These are phyloP conservation scores for Galaxias olidus DNA, from an alignment of 2,797 vertebrate species.

Conservation along the genomic window DNA sequence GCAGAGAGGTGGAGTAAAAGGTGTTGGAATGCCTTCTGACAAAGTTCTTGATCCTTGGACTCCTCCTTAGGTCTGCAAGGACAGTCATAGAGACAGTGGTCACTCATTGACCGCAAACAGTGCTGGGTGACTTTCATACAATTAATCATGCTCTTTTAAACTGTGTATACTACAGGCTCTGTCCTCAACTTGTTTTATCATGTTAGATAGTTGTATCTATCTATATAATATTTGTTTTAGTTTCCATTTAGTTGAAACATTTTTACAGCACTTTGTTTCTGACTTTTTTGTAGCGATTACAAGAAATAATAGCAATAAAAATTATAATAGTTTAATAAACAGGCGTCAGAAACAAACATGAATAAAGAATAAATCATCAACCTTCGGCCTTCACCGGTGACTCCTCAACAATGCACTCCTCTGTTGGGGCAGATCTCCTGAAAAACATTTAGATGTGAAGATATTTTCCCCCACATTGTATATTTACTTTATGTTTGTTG, in stretches of 20 bases:
- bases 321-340: too few species aligned
- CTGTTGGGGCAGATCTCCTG: conserved; percentile 81
- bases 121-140: too few species aligned
- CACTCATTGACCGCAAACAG: too few species aligned
- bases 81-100: background rate
- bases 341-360: background rate
- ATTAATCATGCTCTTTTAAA: too few species aligned
- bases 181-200: too few species aligned
- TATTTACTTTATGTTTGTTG: background rate
- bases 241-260: too few species aligned
- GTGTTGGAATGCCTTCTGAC: conserved; percentile 76
- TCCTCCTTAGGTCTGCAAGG: conserved; percentile 80
- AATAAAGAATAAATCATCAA: conserved; percentile 50
- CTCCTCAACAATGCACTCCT: conserved; percentile 87
- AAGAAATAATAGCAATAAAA: too few species aligned
- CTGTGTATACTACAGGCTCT: too few species aligned
- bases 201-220: too few species aligned
- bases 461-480: background rate
- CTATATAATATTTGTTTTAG: too few species aligned
- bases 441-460: conserved; percentile 21
- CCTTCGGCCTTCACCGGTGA: conserved; percentile 88
- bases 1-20: conserved; percentile 80
- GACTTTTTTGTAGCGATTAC: too few species aligned
- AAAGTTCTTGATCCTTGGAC: conserved; percentile 87
- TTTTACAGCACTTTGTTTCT: too few species aligned